Percentiles rank a stretch among this genome's conserved stretches.
phyloP scores from a whole-genome alignment of 2,797 vertebrate genomes.

The Hipposideros larvatus region DNA sequence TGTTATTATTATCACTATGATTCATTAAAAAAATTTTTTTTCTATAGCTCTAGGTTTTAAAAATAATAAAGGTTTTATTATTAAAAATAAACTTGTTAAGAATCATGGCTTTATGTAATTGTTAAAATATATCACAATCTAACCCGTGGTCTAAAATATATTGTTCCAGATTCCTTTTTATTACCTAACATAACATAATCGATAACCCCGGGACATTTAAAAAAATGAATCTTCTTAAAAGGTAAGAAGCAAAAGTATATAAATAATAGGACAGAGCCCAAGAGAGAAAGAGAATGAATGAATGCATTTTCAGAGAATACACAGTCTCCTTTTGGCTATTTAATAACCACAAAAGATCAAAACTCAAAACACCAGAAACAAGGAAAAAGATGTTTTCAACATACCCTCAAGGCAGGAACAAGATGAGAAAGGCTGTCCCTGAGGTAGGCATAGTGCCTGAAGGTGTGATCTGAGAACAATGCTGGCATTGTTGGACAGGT shows the following conservation, averaged over 20 bases:
- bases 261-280: neutral
- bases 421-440: slow-evolving; percentile 98
- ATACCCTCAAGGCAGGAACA: slow-evolving; percentile 95
- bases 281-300: slow-evolving; percentile 17
- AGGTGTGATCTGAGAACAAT: slow-evolving; percentile 98
- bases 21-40: neutral
- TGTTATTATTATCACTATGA: neutral
- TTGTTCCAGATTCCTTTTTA: slow-evolving; percentile 10
- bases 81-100: slow-evolving; percentile 24
- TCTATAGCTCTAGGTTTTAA: slow-evolving; percentile 22
- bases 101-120: slow-evolving; percentile 36
- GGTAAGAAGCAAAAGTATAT: neutral
- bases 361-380: neutral
- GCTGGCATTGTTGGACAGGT: slow-evolving; percentile 98
- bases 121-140: slow-evolving; percentile 27
- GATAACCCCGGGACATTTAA: neutral
- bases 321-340: slow-evolving; percentile 1
- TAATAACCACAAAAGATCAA: slow-evolving; percentile 13
- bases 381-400: slow-evolving; percentile 73
- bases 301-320: slow-evolving; percentile 20
- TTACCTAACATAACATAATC: slow-evolving; percentile 14
- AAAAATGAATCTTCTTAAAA: slow-evolving; percentile 57
- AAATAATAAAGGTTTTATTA: slow-evolving; percentile 18
- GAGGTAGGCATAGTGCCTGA: slow-evolving; percentile 97
- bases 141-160: slow-evolving; percentile 31